Evolutionary conservation across 2,113 vertebrate species (phyloP), one percentile per base, ranked within the genome.

Genomic region (Chloroceryle aenea): DNA sequence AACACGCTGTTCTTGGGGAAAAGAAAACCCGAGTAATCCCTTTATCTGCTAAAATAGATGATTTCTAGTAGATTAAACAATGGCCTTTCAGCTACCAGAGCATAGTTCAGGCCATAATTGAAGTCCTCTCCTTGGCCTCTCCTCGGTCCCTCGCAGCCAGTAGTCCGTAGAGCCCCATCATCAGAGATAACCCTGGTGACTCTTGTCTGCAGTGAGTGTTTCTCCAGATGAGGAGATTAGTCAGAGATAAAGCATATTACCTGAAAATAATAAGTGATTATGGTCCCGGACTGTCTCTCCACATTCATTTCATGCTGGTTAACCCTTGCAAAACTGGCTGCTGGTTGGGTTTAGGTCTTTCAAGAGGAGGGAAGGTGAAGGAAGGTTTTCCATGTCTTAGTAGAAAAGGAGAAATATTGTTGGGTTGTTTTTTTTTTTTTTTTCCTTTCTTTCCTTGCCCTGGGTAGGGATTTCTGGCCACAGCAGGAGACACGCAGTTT

Each of bases 11-110:
- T 97, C 95, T 94, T 68, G 77, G 76, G 93, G 62, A 81, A 91
- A 87, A 84, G 93, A 73, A 96, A 96, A 95, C 82, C 42, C 68
- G 20, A 96, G 94, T 92, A 95, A 97, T 97, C 95, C 94, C 91
- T 96, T 97, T 93, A 94, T 96, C 96, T 97, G 96, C 95, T 97
- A 97, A 96, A 96, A 97, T 87, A 89, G 85, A 97, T 96, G 92
- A 95, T 97, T 97, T 97, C 96, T 97, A 95, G 95, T 91, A 97
- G 97, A 97, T 97, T 96, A 97, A 97, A 96, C 96, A 95, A 76
- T 89, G 94, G 94, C 84, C 89, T 97, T 96, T 92, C 92, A 94
- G 84, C 78, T 97, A 95, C 73, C 84, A 94, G 96, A 97, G 92
- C 95, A 96, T 58, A 96, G 96, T 96, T 96, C 95, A 95, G 92